Conservation (phyloP, 2,888 invertebrate species). For the Nineta flava region DNA sequence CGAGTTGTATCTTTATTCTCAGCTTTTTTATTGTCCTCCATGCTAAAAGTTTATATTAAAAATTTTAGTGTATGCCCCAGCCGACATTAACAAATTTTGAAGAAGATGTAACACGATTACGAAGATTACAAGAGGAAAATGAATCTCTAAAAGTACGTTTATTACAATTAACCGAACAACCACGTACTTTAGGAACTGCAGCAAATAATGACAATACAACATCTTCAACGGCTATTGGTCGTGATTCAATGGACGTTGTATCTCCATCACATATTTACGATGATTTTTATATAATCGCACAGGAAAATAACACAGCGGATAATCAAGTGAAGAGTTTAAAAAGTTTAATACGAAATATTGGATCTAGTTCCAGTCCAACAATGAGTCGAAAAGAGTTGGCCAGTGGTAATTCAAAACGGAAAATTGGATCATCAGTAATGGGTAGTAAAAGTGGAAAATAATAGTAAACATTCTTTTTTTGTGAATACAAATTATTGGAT, state of each 20-base stretch:
- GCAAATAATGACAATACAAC: constrained; percentile 44
- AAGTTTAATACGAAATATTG: constrained; percentile 66
- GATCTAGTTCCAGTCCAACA: constrained; percentile 62
- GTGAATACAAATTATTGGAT: too few relatives aligned
- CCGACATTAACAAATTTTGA: constrained; percentile 76
- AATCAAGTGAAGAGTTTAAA: constrained; percentile 62
- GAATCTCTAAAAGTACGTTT: constrained; percentile 45
- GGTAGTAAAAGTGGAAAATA: too few relatives aligned
- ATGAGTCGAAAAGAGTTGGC: constrained; percentile 50
- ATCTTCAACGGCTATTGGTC: constrained; percentile 31
- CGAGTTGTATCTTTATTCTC: too few relatives aligned
- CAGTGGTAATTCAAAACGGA: constrained; percentile 10
- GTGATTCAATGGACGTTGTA: constrained; percentile 47
- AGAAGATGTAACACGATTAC: constrained; percentile 65
- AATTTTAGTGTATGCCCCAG: constrained; percentile 63
- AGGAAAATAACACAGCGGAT: constrained; percentile 44
- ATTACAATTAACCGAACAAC: constrained; percentile 30
- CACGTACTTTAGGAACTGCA: constrained; percentile 25
- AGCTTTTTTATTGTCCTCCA: too few relatives aligned
- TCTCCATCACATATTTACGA: constrained; percentile 71
- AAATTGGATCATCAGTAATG: too few relatives aligned
- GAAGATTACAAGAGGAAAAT: constrained; percentile 72
- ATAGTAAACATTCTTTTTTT: too few relatives aligned
- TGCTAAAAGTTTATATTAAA: constrained; percentile 4
- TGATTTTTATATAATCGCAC: constrained; percentile 81